A percentile compares a stretch with the other conserved stretches of the same genome.
These are phyloP conservation scores for Trichogramma dendrolimi DNA, from an alignment of 2,888 invertebrate species.

Conservation along the genomic window DNA sequence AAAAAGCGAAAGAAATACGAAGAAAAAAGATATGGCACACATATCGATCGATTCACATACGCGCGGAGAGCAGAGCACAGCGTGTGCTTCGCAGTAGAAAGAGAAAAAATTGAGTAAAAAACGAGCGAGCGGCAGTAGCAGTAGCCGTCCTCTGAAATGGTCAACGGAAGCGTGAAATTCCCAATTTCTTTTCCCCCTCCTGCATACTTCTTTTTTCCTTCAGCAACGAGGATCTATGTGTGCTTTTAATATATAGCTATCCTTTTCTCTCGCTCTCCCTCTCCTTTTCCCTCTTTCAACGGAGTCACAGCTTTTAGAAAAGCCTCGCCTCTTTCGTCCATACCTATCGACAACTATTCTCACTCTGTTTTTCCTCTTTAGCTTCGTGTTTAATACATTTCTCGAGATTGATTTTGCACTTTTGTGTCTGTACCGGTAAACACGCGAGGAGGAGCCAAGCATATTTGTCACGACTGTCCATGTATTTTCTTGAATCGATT, in stretches of 20 bases:
- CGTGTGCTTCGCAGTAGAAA: no score
- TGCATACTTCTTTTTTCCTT: slow-evolving; percentile 12
- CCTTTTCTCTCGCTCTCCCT: slow-evolving; percentile 24
- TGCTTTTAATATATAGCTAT: not conserved
- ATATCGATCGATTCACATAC: not conserved
- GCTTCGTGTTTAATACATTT: slow-evolving; percentile 17
- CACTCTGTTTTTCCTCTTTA: slow-evolving; percentile 4
- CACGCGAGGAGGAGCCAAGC: no score
- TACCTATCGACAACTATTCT: not conserved
- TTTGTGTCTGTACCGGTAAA: not conserved
- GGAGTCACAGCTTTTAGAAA: no score
- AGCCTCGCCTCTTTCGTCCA: slow-evolving; percentile 4
- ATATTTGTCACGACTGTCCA: no score
- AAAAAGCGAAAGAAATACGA: no score
- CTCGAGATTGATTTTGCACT: slow-evolving; percentile 22
- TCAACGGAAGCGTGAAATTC: slow-evolving; percentile 50
- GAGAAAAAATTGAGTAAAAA: not conserved
- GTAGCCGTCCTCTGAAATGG: slow-evolving; percentile 33
- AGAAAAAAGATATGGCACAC: no score
- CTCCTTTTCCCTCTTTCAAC: slow-evolving; percentile 15
- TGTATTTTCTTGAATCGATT: no score
- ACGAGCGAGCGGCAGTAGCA: not conserved
- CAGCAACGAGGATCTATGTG: not conserved
- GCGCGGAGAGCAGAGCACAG: not conserved
- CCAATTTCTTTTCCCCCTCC: slow-evolving; percentile 47